These are phyloP conservation scores for Centrocercus urophasianus DNA, from an alignment of 2,113 vertebrate species.

Conservation along the genomic window DNA sequence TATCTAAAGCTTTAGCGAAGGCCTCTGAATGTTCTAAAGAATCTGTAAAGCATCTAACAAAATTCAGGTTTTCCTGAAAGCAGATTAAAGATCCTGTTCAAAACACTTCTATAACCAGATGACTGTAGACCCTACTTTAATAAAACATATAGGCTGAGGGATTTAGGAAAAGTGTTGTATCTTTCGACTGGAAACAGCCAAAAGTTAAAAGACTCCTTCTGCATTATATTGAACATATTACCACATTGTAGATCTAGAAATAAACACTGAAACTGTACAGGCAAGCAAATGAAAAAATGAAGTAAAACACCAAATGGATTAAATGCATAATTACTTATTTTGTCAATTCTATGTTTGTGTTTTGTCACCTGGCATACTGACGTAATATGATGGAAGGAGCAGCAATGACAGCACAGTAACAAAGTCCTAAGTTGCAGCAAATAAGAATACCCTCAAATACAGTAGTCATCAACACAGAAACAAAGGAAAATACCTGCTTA, in stretches of 20 bases:
- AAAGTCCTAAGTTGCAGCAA: too few relatives aligned
- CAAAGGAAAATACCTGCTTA: too few relatives aligned
- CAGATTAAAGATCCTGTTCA: constrained; percentile 1
- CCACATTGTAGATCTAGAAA: not conserved
- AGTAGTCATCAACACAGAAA: too few relatives aligned
- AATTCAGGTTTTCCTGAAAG: constrained; percentile 5
- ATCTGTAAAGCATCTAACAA: not conserved
- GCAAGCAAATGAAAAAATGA: not conserved
- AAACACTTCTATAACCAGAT: not conserved
- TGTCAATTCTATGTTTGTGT: not conserved
- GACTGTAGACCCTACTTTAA: constrained; percentile 21
- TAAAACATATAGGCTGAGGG: not conserved
- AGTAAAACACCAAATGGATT: not conserved
- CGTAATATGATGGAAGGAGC: too few relatives aligned
- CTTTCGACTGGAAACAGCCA: not conserved
- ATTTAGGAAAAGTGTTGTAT: not conserved
- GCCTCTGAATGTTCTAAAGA: not conserved
- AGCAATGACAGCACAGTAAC: too few relatives aligned
- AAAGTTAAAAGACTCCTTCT: not conserved
- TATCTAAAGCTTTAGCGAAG: not conserved
- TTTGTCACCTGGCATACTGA: not conserved
- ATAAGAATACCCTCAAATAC: too few relatives aligned
- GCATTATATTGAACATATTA: not conserved
- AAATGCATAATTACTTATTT: not conserved
- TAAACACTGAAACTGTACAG: not conserved